A percentile compares a stretch with the other conserved stretches of the same genome.
These are phyloP conservation scores for Scelioninae gen. 1 DNA, from an alignment of 2,888 invertebrate genomes.

Conservation along the genomic window DNA sequence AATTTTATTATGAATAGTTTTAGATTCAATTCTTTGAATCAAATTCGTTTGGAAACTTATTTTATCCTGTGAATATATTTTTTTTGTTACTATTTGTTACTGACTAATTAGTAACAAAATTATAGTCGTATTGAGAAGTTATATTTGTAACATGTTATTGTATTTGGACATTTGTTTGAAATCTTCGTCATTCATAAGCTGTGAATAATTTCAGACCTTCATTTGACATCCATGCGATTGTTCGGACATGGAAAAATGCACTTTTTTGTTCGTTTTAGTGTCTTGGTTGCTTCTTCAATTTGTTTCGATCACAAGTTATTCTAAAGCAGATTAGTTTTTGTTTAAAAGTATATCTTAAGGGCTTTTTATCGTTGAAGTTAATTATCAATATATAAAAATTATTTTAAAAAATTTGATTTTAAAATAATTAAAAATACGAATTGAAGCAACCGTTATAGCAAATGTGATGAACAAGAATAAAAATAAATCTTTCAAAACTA, in stretches of 20 bases:
- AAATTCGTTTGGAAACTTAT: too few relatives aligned
- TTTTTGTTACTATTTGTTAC: too few relatives aligned
- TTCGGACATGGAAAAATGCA: conserved; percentile 46
- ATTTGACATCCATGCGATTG: conserved; percentile 35
- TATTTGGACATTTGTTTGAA: not conserved
- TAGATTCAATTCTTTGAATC: too few relatives aligned
- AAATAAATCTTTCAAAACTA: too few relatives aligned
- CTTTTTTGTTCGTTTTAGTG: conserved; percentile 57
- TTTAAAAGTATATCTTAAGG: conserved; percentile 2
- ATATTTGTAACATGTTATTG: not conserved
- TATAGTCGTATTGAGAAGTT: too few relatives aligned
- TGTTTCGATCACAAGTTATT: conserved; percentile 37
- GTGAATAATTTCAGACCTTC: conserved; percentile 35
- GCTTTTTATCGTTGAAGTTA: conserved; percentile 4
- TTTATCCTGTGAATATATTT: too few relatives aligned
- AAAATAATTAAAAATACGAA: too few relatives aligned
- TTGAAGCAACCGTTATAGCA: too few relatives aligned
- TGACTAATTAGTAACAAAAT: too few relatives aligned
- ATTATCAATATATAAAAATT: not conserved
- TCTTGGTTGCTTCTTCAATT: conserved; percentile 54
- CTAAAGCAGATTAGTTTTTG: conserved; percentile 3
- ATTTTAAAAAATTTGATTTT: too few relatives aligned
- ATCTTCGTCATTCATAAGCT: conserved; percentile 20
- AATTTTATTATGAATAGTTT: too few relatives aligned
- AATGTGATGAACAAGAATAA: too few relatives aligned